phyloP scores from a whole-genome alignment of 2,113 vertebrate species.

The Platichthys flesus region DNA sequence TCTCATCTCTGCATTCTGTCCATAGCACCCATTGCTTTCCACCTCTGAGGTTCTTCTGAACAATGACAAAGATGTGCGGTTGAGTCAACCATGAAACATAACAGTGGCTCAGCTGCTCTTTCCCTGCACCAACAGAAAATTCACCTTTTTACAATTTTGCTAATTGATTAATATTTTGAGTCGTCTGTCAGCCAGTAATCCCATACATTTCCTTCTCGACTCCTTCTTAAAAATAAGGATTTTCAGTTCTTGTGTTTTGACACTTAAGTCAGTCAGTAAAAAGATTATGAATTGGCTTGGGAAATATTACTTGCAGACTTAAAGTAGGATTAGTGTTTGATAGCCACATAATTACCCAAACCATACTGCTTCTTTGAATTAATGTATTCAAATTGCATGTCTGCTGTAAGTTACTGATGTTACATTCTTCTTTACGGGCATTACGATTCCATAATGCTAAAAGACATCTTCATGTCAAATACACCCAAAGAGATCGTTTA shows the following conservation, averaged over 20 bases:
- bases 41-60: conserved; percentile 16
- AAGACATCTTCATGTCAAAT: background rate
- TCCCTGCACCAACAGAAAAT: background rate
- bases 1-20: conserved; percentile 21
- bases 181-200: background rate
- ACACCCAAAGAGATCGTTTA: background rate
- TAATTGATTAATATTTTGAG: background rate
- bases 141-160: background rate
- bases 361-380: conserved; percentile 9
- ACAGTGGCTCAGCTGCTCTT: conserved; percentile 1
- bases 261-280: conserved; percentile 24
- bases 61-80: conserved; percentile 31
- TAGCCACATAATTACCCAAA: conserved; percentile 3
- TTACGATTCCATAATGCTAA: background rate
- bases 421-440: background rate
- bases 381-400: background rate
- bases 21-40: conserved; percentile 53
- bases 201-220: background rate
- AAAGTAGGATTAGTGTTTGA: conserved; percentile 31
- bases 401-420: background rate
- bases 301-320: conserved; percentile 25
- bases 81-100: conserved; percentile 24
- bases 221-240: background rate
- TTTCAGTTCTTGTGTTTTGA: conserved; percentile 9
- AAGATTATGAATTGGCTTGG: background rate